Conservation (phyloP, 2,797 vertebrate species). For the Melanotaenia parkinsoni region DNA sequence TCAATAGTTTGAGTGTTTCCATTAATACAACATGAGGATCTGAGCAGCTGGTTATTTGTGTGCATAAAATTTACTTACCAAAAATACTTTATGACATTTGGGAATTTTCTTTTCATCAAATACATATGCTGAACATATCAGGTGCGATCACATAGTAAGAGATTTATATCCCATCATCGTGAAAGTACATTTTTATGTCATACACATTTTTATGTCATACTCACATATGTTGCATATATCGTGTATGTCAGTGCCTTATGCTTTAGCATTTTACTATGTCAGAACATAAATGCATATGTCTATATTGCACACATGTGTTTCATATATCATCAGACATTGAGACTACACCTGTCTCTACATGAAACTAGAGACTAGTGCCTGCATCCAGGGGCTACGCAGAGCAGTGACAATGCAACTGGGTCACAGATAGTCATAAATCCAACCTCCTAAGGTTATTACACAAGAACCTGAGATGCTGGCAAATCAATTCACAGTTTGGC, state of each 20-base stretch:
- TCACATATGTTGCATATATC: slow-evolving; percentile 70
- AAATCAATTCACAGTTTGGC: slow-evolving; percentile 82
- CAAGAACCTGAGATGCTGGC: slow-evolving; percentile 79
- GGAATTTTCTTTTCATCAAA: slow-evolving; percentile 49
- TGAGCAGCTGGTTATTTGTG: slow-evolving; percentile 2
- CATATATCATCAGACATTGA: slow-evolving; percentile 72
- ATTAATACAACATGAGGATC: slow-evolving; percentile 22
- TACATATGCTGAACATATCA: slow-evolving; percentile 66
- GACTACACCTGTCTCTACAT: slow-evolving; percentile 82
- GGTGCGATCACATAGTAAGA: slow-evolving; percentile 49
- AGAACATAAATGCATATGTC: slow-evolving; percentile 71
- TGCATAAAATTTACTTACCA: slow-evolving; percentile 44
- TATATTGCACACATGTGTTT: slow-evolving; percentile 72
- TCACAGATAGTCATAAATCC: slow-evolving; percentile 80
- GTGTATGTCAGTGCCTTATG: slow-evolving; percentile 56
- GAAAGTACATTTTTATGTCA: slow-evolving; percentile 65
- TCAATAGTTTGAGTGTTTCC: slow-evolving; percentile 1
- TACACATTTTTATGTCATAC: slow-evolving; percentile 62
- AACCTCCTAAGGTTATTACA: slow-evolving; percentile 82
- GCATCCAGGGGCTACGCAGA: slow-evolving; percentile 64
- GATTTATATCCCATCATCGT: slow-evolving; percentile 63
- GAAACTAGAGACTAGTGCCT: slow-evolving; percentile 77
- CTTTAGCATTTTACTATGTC: slow-evolving; percentile 72
- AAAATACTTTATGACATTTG: slow-evolving; percentile 44
- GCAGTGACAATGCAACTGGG: slow-evolving; percentile 74